Evolutionary conservation across 2,797 vertebrate genomes (phyloP), one percentile per base, ranked within the genome.

Genomic region (Sciaenops ocellatus): DNA sequence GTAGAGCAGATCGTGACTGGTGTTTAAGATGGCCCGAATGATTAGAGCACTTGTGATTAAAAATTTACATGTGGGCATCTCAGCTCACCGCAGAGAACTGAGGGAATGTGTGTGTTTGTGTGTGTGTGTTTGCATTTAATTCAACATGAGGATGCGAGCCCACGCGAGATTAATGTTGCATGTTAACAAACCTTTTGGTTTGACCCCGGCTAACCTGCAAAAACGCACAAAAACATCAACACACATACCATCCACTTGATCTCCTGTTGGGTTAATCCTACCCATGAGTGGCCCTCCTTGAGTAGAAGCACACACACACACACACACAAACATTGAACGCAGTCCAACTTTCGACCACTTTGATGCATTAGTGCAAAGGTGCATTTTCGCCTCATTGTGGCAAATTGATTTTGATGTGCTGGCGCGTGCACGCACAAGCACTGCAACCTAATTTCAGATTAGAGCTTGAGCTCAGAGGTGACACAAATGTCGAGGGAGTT

Each of bases 21-120:
- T 70, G 66, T 85, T 89, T 63, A 76, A 84, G 69, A 82, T 67
- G 59, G 59, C 52, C 69, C n/a, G 62, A 84, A 76, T 79, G 87
- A 90, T 92, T 80, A 80, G 62, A 89, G 70, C 22, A n/a, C 73
- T 55, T 51, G 60, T 80, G 85, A 92, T 92, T 89, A 90, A 90
- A 89, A 80, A 87, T 91, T 17, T 80, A 90, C 76, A 83, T 73
- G 83, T 55, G 76, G 76, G 77, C 63, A 64, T 78, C 82, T 83
- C 48, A 16, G 81, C 59, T 76, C 59, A 24, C 77, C 18, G 24
- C 79, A 74, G 69, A 71, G 78, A 71, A 68, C 50, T 51, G 20
- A 65, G 51, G 34, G 46, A 38, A n/a, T 74, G 75, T 72, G 57
- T 77, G 78, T 76, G 62, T 56, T 34, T 83, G 66, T 69, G 64